Conservation (phyloP, 2,888 invertebrate species). For the Tetranychus piercei region DNA sequence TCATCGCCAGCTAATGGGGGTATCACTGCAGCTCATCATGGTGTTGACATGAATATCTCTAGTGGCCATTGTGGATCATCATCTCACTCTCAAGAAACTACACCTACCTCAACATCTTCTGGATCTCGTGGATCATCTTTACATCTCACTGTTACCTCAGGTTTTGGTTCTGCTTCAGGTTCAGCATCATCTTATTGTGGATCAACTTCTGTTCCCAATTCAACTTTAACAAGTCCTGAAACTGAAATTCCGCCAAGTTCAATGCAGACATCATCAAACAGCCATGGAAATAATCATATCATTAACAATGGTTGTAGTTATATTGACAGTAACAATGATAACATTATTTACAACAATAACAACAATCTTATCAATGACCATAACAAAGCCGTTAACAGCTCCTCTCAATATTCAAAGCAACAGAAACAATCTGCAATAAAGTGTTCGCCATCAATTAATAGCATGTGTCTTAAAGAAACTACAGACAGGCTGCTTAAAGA, state of each 20-base stretch:
- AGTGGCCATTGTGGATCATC: background rate
- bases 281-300: background rate
- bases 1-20: background rate
- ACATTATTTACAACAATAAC: background rate
- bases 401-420: background rate
- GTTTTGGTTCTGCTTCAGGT: constrained; percentile 9
- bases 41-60: background rate
- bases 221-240: constrained; percentile 22
- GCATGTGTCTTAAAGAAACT: background rate
- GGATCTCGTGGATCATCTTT: constrained; percentile 12
- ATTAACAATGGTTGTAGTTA: background rate
- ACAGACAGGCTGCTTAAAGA: constrained; percentile 5
- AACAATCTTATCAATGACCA: background rate
- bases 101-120: constrained; percentile 9
- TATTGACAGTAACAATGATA: background rate
- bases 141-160: constrained; percentile 8
- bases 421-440: background rate
- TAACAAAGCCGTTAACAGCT: background rate
- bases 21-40: background rate
- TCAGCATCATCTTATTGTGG: constrained; percentile 7
- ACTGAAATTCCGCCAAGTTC: constrained; percentile 16
- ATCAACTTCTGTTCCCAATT: constrained; percentile 19
- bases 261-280: background rate
- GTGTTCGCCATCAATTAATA: constrained; percentile 3
- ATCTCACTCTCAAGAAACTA: background rate